These are phyloP conservation scores for Oreochromis tanganicae DNA, from an alignment of 2,113 vertebrate species.

Conservation along the genomic window DNA sequence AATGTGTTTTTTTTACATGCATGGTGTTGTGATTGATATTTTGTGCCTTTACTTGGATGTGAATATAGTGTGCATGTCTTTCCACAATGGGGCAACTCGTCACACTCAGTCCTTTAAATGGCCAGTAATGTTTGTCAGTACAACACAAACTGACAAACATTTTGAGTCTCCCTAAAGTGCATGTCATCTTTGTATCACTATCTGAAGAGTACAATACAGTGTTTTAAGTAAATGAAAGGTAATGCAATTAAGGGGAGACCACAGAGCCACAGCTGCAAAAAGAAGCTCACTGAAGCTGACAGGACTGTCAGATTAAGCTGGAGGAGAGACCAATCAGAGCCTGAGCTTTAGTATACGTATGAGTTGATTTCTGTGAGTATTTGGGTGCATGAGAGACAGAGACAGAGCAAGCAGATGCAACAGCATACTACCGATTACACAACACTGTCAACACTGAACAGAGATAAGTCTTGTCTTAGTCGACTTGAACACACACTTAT, in stretches of 20 bases:
- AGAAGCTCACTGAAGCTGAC: conserved; percentile 19
- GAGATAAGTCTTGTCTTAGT: neutral
- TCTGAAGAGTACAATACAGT: neutral
- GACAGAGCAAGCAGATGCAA: neutral
- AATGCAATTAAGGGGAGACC: conserved; percentile 30
- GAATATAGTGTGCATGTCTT: neutral
- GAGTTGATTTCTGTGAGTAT: neutral
- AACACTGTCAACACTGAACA: neutral
- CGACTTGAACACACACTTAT: conserved; percentile 4
- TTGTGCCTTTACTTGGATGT: neutral
- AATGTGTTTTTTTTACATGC: neutral
- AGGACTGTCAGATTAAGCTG: conserved; percentile 32
- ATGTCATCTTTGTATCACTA: neutral
- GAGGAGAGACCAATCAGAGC: conserved; percentile 13
- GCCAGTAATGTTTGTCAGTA: neutral
- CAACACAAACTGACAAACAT: neutral
- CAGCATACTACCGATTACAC: conserved; percentile 13
- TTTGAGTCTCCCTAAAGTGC: neutral
- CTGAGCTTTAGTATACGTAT: neutral
- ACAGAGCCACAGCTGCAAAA: conserved; percentile 3
- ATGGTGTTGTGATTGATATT: neutral
- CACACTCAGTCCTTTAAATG: neutral
- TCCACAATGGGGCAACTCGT: neutral
- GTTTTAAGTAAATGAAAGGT: conserved; percentile 30
- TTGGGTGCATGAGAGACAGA: neutral